Base-by-base conservation (phyloP, 2,797 vertebrate genomes). In the Alfaro cultratus region DNA sequence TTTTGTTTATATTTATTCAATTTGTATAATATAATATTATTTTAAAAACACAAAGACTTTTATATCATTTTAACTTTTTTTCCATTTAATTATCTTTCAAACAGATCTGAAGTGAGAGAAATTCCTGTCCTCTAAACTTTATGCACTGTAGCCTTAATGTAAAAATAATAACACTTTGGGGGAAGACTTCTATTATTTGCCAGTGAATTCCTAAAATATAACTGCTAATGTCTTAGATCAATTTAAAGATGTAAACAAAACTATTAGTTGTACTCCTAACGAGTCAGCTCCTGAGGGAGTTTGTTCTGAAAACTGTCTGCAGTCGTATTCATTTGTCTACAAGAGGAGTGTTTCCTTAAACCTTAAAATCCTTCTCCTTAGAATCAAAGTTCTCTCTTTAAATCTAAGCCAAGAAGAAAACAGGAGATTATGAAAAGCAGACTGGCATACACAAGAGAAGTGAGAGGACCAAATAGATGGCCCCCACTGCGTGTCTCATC, bases 401-500 rank as follows among this genome's bases (percentile, higher is more conserved):
- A 31, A 78, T 80, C 83, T 51, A 46, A 79, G 39, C 74, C 62
- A 53, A 78, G 85, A 46, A 86, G 74, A 80, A 88, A 86, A 87
- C 85, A 78, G 1, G 18, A 47, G 84, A 90, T 29, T 82, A 84
- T 79, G 80, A 60, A 81, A 62, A 77, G 83, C 41, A 60, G 49
- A 62, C 77, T 79, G 80, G 82, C 49, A 34, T 77, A 62, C 75
- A 89, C 85, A 88, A 73, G 80, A 84, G 67, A 71, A 78, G 80
- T 87, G 76, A 74, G 62, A 76, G 75, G 72, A 85, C 83, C 74
- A 74, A 82, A 85, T 84, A 87, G 93, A 93, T 91, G 91, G 12
- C 75, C 91, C 91, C 86, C 74, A n/a, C 82, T 80, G 88, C 45
- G 84, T 76, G 86, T 90, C 90, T 93, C 86, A 84, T 88, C 78